Percentiles rank a stretch among this genome's conserved stretches.
Conservation (phyloP, 2,113 vertebrate genomes). For the Ochotona curzoniae region DNA sequence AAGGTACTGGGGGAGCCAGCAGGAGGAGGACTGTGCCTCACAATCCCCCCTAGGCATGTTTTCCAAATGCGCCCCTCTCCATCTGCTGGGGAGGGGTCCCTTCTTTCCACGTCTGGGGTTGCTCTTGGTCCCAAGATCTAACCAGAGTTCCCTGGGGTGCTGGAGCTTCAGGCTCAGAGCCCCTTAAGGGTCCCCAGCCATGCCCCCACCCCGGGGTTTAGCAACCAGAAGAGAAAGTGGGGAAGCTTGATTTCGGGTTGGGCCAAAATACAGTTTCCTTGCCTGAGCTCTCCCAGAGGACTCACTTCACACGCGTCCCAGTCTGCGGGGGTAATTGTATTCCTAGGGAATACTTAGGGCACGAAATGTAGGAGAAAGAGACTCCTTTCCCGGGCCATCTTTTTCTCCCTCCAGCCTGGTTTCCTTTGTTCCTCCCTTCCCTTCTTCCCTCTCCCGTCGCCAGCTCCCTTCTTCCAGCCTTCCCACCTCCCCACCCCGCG, state of each 20-base stretch:
- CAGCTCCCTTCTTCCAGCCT: not conserved
- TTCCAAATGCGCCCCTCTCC: not conserved
- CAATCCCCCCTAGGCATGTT: not conserved
- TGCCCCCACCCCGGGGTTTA: not conserved
- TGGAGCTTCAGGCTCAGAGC: not conserved
- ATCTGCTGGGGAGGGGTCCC: not conserved
- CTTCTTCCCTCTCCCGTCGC: not conserved
- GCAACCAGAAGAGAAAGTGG: not conserved
- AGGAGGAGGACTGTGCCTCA: not conserved
- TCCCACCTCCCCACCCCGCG: not conserved
- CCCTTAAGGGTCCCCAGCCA: not conserved
- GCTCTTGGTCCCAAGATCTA: not conserved
- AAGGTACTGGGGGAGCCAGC: too few species aligned
- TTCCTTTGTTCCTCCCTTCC: slow-evolving; percentile 76
- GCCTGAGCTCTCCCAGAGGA: not conserved
- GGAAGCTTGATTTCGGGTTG: not conserved
- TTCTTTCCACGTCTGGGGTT: not conserved
- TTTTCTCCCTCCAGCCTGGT: not conserved
- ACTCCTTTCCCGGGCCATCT: not conserved
- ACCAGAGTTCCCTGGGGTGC: not conserved
- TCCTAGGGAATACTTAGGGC: not conserved
- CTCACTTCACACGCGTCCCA: not conserved
- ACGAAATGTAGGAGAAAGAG: not conserved
- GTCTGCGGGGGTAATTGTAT: not conserved
- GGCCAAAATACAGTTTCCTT: not conserved